Percentiles rank a stretch among this genome's conserved stretches.
Conservation (phyloP, 2,888 invertebrate genomes). For the Drosophila barbarae region DNA sequence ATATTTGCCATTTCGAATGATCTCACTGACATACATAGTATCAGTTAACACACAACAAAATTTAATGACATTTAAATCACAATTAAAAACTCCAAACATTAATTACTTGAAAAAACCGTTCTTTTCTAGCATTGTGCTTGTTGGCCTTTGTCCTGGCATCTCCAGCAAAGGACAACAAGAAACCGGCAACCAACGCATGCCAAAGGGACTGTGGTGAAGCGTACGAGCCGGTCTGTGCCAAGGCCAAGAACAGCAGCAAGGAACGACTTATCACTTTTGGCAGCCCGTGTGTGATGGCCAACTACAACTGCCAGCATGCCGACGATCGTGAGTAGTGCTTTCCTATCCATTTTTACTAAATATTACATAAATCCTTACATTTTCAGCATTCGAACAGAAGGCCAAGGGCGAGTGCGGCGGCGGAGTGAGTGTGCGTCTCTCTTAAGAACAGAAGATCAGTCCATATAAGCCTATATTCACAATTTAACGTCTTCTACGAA, state of each 20-base stretch:
- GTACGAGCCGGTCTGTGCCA: conserved; percentile 77
- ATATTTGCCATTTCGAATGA: neutral
- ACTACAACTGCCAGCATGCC: conserved; percentile 78
- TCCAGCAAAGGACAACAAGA: conserved; percentile 73
- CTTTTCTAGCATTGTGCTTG: conserved; percentile 63
- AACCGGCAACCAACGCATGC: conserved; percentile 59
- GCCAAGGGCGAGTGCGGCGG: conserved; percentile 77
- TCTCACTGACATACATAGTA: too few species aligned
- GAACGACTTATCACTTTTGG: conserved; percentile 77
- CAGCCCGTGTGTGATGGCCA: conserved; percentile 75
- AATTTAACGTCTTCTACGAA: neutral
- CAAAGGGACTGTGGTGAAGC: conserved; percentile 59
- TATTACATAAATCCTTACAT: neutral
- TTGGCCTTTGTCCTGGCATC: conserved; percentile 61
- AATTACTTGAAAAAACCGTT: neutral
- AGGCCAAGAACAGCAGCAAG: conserved; percentile 72
- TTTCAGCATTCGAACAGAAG: conserved; percentile 73
- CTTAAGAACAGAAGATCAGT: conserved; percentile 54
- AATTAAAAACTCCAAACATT: neutral
- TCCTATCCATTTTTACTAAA: neutral
- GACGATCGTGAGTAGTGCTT: conserved; percentile 72
- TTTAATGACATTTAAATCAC: neutral
- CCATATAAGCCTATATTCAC: neutral
- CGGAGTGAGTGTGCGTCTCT: conserved; percentile 77
- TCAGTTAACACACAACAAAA: too few species aligned